Conservation (phyloP, 1,140 invertebrate genomes). For the Andrena cerasifolii region DNA sequence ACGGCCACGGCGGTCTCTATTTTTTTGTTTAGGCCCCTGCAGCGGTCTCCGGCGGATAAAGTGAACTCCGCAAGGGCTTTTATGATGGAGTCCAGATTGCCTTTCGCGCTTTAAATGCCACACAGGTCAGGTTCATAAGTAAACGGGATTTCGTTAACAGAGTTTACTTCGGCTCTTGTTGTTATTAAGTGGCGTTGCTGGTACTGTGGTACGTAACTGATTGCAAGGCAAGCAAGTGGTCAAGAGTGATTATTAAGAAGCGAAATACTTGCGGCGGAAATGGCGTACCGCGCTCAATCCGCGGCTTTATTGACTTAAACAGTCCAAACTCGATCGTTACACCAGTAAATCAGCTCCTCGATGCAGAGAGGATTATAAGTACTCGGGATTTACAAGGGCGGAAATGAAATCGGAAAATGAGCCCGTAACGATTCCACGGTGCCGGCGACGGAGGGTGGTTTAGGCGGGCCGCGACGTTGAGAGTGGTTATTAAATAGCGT, state of each 20-base stretch:
- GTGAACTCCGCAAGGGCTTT: background rate
- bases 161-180: background rate
- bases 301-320: background rate
- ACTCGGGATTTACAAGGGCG: constrained; percentile 49
- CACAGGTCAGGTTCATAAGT: background rate
- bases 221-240: too few relatives aligned
- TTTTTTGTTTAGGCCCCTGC: constrained; percentile 9
- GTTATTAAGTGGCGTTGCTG: too few relatives aligned
- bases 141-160: too few relatives aligned
- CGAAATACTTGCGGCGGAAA: too few relatives aligned
- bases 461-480: constrained; percentile 30
- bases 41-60: too few relatives aligned
- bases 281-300: too few relatives aligned
- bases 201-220: too few relatives aligned
- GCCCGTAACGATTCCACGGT: constrained; percentile 37
- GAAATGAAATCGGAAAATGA: constrained; percentile 66
- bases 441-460: constrained; percentile 15
- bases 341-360: background rate
- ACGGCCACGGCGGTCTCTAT: background rate
- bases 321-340: background rate
- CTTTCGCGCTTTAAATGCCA: background rate
- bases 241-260: too few relatives aligned
- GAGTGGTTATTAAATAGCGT: constrained; percentile 60
- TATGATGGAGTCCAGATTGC: background rate
- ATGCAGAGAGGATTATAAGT: constrained; percentile 20